These are phyloP conservation scores for Dynastes grantii DNA, from an alignment of 2,888 invertebrate genomes.

Conservation along the genomic window DNA sequence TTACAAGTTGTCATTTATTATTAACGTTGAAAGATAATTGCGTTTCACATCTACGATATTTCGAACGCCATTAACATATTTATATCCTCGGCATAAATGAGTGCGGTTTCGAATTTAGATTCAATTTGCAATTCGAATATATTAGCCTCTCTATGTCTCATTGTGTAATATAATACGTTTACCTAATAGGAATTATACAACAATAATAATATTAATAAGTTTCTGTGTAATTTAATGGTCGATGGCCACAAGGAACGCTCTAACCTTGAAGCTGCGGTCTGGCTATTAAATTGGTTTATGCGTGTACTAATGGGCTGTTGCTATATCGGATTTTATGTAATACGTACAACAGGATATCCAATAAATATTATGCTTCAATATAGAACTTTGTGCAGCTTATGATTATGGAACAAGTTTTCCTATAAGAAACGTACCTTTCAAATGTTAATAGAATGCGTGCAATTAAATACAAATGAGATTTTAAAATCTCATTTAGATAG, in stretches of 20 bases:
- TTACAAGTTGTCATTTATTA: conserved; percentile 3
- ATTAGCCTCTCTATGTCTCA: conserved; percentile 4
- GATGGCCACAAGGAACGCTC: conserved; percentile 27
- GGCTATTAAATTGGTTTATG: conserved; percentile 5
- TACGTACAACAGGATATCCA: not conserved
- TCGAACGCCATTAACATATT: conserved; percentile 6
- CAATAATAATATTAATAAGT: conserved; percentile 37
- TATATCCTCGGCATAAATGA: not conserved
- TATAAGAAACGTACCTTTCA: no score
- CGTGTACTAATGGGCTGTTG: not conserved
- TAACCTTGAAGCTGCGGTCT: conserved; percentile 21
- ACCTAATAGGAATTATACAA: conserved; percentile 26
- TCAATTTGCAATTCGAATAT: conserved; percentile 19
- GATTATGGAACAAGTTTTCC: not conserved
- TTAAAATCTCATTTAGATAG: no score
- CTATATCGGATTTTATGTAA: not conserved
- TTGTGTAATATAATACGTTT: conserved; percentile 35
- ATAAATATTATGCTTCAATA: not conserved
- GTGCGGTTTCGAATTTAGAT: conserved; percentile 12
- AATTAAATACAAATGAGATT: no score
- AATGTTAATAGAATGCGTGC: no score
- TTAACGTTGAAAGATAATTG: conserved; percentile 3
- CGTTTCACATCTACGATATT: not conserved
- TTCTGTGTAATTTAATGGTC: conserved; percentile 35
- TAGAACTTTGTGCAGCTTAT: not conserved